phyloP scores from a whole-genome alignment of 35 echinoderm and acorn worm genomes.

The Diadema setosum region DNA sequence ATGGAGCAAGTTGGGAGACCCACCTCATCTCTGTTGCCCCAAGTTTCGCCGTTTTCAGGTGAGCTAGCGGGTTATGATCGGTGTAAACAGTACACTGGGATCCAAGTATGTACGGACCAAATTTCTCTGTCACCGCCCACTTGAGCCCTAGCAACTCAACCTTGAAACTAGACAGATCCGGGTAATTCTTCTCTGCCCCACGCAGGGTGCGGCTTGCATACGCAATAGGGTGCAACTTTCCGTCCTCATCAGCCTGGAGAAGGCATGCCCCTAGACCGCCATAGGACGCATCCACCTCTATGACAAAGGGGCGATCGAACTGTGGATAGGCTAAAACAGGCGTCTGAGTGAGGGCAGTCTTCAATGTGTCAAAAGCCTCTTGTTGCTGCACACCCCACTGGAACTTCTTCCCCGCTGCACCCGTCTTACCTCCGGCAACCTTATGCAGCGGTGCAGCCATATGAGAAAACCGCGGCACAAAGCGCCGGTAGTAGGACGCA shows the following conservation, averaged over 20 bases:
- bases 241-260: not conserved
- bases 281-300: not conserved
- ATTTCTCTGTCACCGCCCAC: too few species aligned
- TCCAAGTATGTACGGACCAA: slow-evolving; percentile 6
- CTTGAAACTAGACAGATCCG: too few species aligned
- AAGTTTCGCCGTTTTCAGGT: slow-evolving; percentile 29
- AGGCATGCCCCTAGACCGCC: slow-evolving; percentile 3
- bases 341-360: not conserved
- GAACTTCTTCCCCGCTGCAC: too few species aligned
- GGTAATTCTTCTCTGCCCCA: too few species aligned
- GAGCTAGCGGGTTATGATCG: slow-evolving; percentile 32
- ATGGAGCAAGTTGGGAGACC: slow-evolving; percentile 50
- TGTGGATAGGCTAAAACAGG: not conserved
- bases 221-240: not conserved
- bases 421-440: not conserved
- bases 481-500: slow-evolving; percentile 47
- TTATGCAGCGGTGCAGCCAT: not conserved
- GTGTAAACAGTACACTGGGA: not conserved
- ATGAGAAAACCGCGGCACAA: not conserved
- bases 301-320: not conserved
- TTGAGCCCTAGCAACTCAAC: too few species aligned
- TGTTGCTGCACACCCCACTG: slow-evolving; percentile 1
- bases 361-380: not conserved
- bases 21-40: slow-evolving; percentile 58
- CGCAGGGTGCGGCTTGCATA: slow-evolving; percentile 34